These are phyloP conservation scores for Selenia dentaria DNA, from an alignment of 2,888 invertebrate species.

Conservation along the genomic window DNA sequence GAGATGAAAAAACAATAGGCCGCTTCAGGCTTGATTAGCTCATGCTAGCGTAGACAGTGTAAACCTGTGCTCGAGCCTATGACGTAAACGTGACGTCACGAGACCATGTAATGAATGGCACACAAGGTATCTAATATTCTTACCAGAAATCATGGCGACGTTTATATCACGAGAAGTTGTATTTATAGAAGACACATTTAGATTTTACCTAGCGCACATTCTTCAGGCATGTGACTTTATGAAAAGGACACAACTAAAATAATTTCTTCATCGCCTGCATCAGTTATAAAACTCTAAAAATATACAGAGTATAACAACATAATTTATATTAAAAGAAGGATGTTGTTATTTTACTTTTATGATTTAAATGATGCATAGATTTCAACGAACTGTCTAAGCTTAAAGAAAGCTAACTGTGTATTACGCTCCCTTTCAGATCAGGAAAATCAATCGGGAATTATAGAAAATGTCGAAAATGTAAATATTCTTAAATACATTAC, in stretches of 20 bases:
- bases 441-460: too few relatives aligned
- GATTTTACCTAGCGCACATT: conserved; percentile 2
- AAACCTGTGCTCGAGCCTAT: conserved; percentile 18
- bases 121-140: conserved; percentile 35
- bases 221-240: conserved; percentile 3
- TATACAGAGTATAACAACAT: too few relatives aligned
- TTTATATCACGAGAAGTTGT: conserved; percentile 3
- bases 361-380: too few relatives aligned
- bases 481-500: too few relatives aligned
- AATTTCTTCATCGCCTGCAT: conserved; percentile 3
- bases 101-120: conserved; percentile 37
- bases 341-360: too few relatives aligned
- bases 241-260: conserved; percentile 9
- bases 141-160: conserved; percentile 30
- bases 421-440: too few relatives aligned
- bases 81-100: conserved; percentile 31
- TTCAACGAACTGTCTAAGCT: too few relatives aligned
- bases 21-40: conserved; percentile 21
- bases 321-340: too few relatives aligned
- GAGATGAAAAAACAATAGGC: conserved; percentile 19
- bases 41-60: conserved; percentile 11
- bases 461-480: too few relatives aligned
- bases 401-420: too few relatives aligned
- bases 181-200: conserved; percentile 5
- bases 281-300: conserved; percentile 3